Conservation (phyloP, 1,140 invertebrate species). For the Drosophila melanogaster region DNA sequence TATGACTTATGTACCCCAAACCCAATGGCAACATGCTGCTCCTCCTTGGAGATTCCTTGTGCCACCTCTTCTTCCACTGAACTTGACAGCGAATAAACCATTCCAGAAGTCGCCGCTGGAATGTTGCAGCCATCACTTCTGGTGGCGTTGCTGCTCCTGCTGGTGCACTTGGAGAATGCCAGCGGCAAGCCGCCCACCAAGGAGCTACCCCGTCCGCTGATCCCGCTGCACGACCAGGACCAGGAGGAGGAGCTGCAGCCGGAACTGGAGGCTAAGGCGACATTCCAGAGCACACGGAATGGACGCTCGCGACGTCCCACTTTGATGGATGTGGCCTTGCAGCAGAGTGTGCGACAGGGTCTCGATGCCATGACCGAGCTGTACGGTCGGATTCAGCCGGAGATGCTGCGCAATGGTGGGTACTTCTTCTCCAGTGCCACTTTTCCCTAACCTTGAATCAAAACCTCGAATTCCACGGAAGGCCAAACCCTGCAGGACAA, state of each 20-base stretch:
- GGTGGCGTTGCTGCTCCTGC: constrained; percentile 12
- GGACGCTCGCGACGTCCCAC: constrained; percentile 65
- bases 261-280: constrained; percentile 8
- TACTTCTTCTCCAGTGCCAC: not conserved
- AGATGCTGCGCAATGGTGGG: constrained; percentile 81
- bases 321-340: constrained; percentile 78
- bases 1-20: not conserved
- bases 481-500: constrained; percentile 78
- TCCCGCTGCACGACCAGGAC: constrained; percentile 6
- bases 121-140: constrained; percentile 52
- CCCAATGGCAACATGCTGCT: not conserved
- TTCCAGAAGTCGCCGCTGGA: constrained; percentile 42
- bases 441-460: constrained; percentile 15
- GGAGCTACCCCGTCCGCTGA: constrained; percentile 60
- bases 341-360: constrained; percentile 77
- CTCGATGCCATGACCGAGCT: constrained; percentile 79
- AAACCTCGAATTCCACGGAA: constrained; percentile 29
- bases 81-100: constrained; percentile 29
- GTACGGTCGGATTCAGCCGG: constrained; percentile 75
- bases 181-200: constrained; percentile 51
- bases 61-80: constrained; percentile 3
- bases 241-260: constrained; percentile 9
- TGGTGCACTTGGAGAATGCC: constrained; percentile 24
- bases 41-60: not conserved
- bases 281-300: constrained; percentile 35